phyloP scores from a whole-genome alignment of 92 coral and sea anemone species.

The Phenganax subtilis region DNA sequence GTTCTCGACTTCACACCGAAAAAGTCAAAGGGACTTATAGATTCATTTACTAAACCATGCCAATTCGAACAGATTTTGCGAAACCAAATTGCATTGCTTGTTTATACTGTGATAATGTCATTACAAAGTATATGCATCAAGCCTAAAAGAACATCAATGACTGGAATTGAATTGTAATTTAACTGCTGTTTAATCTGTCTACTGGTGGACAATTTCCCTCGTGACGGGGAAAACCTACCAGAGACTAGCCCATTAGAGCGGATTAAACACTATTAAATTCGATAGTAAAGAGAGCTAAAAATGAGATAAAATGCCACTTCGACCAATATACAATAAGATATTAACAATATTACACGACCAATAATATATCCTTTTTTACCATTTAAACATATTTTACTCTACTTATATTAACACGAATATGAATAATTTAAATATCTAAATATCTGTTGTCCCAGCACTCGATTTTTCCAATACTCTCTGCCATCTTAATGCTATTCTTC shows the following conservation, averaged over 20 bases:
- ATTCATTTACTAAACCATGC: no score
- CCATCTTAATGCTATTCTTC: background rate
- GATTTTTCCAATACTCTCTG: background rate
- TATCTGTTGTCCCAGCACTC: background rate
- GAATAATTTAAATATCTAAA: conserved; percentile 14
- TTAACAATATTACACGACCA: conserved; percentile 3
- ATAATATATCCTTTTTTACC: background rate
- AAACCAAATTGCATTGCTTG: no score
- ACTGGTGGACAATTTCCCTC: no score
- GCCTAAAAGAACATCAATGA: no score
- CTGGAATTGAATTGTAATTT: no score
- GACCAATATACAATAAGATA: conserved; percentile 11
- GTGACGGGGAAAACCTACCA: no score
- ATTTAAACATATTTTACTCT: background rate
- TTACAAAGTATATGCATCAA: no score
- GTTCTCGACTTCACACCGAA: no score
- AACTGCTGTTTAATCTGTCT: no score
- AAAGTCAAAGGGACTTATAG: no score
- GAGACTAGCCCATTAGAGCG: background rate
- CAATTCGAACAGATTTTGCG: no score
- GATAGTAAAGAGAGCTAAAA: conserved; percentile 7
- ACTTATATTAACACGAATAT: background rate
- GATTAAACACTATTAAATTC: background rate
- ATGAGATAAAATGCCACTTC: background rate
- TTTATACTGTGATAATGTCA: no score